Conservation (phyloP, 2,113 vertebrate genomes). For the Progne subis region DNA sequence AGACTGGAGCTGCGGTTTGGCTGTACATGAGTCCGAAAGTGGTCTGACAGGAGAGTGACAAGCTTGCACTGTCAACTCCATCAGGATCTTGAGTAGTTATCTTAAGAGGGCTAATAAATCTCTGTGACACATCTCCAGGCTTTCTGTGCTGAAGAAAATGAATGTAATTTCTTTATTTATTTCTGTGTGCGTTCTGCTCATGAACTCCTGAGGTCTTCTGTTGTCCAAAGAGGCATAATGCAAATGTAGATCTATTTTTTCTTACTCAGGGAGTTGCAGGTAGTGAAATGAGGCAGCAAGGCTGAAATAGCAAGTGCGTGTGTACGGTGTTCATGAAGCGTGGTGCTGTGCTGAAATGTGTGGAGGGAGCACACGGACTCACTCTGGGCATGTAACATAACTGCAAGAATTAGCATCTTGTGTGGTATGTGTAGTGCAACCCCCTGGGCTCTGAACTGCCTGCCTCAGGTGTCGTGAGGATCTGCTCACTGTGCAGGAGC, state of each 20-base stretch:
- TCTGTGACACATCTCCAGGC: neutral
- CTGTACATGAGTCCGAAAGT: accelerated
- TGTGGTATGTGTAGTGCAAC: neutral
- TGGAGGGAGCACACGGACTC: neutral
- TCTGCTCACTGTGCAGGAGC: neutral
- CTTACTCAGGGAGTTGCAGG: neutral
- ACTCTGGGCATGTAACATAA: neutral
- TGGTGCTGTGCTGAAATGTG: neutral
- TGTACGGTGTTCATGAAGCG: accelerated
- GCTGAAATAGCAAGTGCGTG: neutral
- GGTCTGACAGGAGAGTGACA: neutral
- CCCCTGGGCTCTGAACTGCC: neutral
- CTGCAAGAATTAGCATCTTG: neutral
- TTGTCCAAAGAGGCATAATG: neutral
- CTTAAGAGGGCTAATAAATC: neutral
- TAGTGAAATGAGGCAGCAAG: neutral
- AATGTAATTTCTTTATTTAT: neutral
- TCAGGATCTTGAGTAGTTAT: neutral
- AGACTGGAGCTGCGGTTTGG: neutral
- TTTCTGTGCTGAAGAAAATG: neutral
- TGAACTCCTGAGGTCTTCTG: neutral
- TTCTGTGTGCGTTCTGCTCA: neutral
- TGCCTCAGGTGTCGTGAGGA: neutral
- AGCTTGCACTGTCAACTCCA: neutral
- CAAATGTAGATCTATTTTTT: neutral